Conservation (phyloP, 2,113 vertebrate species). For the Eira barbara region DNA sequence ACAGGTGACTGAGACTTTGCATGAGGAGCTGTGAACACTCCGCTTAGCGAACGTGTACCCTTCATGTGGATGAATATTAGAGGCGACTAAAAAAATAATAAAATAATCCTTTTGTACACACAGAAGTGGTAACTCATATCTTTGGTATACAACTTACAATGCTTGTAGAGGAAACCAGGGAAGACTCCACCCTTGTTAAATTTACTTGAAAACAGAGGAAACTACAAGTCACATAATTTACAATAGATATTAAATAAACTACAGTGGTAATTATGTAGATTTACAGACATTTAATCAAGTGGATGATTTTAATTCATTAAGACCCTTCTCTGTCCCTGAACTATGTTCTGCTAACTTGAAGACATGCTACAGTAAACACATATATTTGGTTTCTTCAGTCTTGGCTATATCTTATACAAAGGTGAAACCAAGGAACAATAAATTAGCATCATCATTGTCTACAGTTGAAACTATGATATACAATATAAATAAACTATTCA, state of each 20-base stretch:
- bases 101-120: conserved; percentile 68
- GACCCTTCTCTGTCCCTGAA: conserved; percentile 86
- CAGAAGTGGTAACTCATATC: conserved; percentile 82
- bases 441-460: conserved; percentile 97
- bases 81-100: conserved; percentile 65
- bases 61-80: conserved; percentile 52
- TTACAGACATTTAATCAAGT: conserved; percentile 87
- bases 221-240: conserved; percentile 84
- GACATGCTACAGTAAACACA: conserved; percentile 96
- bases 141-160: conserved; percentile 90
- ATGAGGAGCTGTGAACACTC: neutral
- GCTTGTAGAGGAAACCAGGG: conserved; percentile 74
- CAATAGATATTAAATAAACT: conserved; percentile 88
- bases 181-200: conserved; percentile 79
- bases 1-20: neutral
- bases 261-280: conserved; percentile 84
- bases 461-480: conserved; percentile 96
- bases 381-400: conserved; percentile 93
- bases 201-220: conserved; percentile 81
- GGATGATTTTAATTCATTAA: conserved; percentile 83
- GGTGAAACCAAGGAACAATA: conserved; percentile 96
- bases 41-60: conserved; percentile 67
- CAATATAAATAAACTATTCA: conserved; percentile 94
- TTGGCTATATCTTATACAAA: conserved; percentile 91
- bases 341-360: conserved; percentile 86